Base-by-base conservation (phyloP, 1,140 invertebrate genomes). In the Ostrea edulis region DNA sequence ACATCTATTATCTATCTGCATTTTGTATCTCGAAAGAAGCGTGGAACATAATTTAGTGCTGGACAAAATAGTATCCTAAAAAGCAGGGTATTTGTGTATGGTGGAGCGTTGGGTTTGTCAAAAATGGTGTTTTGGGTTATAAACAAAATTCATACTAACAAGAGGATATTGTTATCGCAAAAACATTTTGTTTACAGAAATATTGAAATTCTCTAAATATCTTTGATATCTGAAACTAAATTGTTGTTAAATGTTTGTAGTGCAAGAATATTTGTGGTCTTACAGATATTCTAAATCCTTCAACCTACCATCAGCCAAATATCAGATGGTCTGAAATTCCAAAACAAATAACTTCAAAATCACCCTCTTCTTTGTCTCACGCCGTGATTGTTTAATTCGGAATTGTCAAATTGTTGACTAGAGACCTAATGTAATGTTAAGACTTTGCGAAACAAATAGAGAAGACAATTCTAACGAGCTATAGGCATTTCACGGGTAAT, bases 401-500 rank as follows among this genome's bases (percentile, higher is more conserved):
- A 77, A 77, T 77, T 77, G 68, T 25, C 68, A 77, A 77, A 29
- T 77, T 77, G 68, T 77, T 77, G 68, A 77, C 68, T 29, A 25
- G 68, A 12, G 22, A 77, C 68, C 68, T 77, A 77, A 77, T 77
- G 68, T 25, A 35, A 77, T 25, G 68, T 25, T 25, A 77, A 77
- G 68, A 77, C 68, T 25, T 35, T 29, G 35, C 14, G 68, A 77
- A 77, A 77, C 68, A 77, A 77, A 77, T 77, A 77, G 8, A 29
- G 68, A 29, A 17, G 12, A 77, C 68, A 77, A 77, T 77, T 77
- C 68, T 77, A 77, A 77, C 68, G 68, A 77, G 68, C 68, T 77
- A 29, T 77, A 77, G 68, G 14, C 68, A 77, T 77, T 77, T 77
- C 68, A 25, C 9, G 25, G 68, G 22, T 77, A 77, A 77, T 77